Conservation (phyloP, 2,113 vertebrate genomes). For the Tonatia bakeri region DNA sequence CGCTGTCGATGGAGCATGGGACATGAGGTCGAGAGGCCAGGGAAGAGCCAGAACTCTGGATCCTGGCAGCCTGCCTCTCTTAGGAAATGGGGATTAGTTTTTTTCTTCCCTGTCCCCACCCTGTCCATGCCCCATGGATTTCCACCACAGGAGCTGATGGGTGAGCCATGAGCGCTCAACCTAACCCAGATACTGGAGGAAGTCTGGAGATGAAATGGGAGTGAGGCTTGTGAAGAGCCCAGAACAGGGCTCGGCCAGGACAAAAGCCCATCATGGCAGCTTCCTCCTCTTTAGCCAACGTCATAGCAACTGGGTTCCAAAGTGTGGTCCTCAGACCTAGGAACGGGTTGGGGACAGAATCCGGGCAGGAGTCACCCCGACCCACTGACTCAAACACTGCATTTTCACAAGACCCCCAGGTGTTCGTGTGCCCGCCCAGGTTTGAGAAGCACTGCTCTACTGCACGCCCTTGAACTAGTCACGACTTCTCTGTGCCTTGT, state of each 20-base stretch:
- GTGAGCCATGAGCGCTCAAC: not conserved
- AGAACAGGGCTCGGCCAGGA: fast-evolving
- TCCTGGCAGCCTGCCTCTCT: not conserved
- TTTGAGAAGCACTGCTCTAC: not conserved
- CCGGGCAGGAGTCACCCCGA: not conserved
- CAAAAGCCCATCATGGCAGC: fast-evolving
- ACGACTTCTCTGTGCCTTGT: not conserved
- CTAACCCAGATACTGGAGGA: not conserved
- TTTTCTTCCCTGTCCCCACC: not conserved
- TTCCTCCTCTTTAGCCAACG: not conserved
- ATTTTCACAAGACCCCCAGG: not conserved
- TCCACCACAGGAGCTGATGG: not conserved
- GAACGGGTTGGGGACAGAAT: not conserved
- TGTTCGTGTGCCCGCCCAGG: fast-evolving
- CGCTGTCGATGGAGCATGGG: not conserved
- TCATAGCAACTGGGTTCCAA: too few species aligned
- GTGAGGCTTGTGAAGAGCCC: fast-evolving
- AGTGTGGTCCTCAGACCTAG: not conserved
- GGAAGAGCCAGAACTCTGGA: not conserved
- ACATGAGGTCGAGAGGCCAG: not conserved
- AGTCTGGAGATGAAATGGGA: fast-evolving
- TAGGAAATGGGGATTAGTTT: not conserved
- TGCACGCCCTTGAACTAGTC: not conserved
- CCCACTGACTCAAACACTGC: fast-evolving
- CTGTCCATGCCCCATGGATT: too few species aligned